These are phyloP conservation scores for Porites lutea DNA, from an alignment of 64 coral and sea anemone species.

Conservation along the genomic window DNA sequence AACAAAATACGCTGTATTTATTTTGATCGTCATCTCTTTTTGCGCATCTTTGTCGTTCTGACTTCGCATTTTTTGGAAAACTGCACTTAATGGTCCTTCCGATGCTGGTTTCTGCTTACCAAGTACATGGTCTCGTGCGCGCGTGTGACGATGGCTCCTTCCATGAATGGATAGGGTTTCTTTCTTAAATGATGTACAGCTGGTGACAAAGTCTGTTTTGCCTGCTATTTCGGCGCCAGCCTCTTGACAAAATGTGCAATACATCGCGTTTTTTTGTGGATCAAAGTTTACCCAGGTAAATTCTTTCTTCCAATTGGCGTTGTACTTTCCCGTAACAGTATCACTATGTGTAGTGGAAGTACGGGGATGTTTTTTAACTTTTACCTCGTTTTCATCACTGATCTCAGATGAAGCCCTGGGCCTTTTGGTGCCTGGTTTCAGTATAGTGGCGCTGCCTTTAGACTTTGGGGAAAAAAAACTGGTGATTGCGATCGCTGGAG, in stretches of 20 bases:
- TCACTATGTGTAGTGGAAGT: constrained; percentile 23
- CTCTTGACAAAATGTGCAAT: constrained; percentile 59
- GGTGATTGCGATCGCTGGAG: constrained; percentile 39
- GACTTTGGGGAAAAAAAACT: constrained; percentile 8
- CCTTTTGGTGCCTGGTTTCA: constrained; percentile 51
- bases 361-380: constrained; percentile 48
- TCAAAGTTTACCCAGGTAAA: constrained; percentile 47
- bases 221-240: constrained; percentile 62
- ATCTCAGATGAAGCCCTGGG: constrained; percentile 35
- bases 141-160: constrained; percentile 57
- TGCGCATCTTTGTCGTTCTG: constrained; percentile 19
- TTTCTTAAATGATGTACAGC: constrained; percentile 60
- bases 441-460: constrained; percentile 1
- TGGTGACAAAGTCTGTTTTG: constrained; percentile 55
- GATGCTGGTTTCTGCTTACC: constrained; percentile 50
- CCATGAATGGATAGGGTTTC: constrained; percentile 59
- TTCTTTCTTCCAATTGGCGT: constrained; percentile 42
- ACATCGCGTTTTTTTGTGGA: constrained; percentile 26
- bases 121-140: constrained; percentile 62
- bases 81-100: constrained; percentile 50
- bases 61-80: constrained; percentile 47
- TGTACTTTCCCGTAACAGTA: constrained; percentile 35
- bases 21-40: constrained; percentile 34
- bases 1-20: no score
- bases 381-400: constrained; percentile 23